phyloP scores from a whole-genome alignment of 2,113 vertebrate species.

The Catharus minimus region DNA sequence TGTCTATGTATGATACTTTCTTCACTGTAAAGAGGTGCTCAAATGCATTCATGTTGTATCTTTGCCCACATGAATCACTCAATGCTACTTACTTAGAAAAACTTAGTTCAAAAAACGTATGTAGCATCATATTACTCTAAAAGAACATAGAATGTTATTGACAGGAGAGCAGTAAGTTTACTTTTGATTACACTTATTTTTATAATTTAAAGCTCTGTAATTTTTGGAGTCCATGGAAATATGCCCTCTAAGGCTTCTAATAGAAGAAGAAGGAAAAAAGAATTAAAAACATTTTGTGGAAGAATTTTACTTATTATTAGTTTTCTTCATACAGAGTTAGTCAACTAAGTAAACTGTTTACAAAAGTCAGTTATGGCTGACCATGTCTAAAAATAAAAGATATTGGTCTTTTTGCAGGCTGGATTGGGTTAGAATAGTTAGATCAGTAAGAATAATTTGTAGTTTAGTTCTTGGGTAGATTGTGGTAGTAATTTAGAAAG shows the following conservation, averaged over 20 bases:
- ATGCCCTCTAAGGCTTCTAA: background rate
- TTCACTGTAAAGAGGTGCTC: background rate
- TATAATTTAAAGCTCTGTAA: background rate
- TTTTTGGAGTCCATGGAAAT: background rate
- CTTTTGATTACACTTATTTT: background rate
- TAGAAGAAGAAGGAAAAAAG: background rate
- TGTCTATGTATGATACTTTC: background rate
- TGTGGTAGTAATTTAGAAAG: background rate
- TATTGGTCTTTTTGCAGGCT: background rate
- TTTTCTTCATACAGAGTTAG: background rate
- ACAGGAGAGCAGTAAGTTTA: background rate
- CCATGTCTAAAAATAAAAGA: background rate
- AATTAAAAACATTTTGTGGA: fast-evolving
- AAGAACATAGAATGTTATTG: background rate
- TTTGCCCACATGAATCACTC: background rate
- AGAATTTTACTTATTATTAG: background rate
- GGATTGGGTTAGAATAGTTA: background rate
- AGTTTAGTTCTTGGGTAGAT: background rate
- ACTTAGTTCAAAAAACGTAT: background rate
- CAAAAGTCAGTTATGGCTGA: background rate
- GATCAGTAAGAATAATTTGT: background rate
- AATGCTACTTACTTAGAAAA: background rate
- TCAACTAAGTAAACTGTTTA: background rate
- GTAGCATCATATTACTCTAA: background rate
- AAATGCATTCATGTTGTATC: background rate